phyloP scores from a whole-genome alignment of 1,140 invertebrate genomes.

The Ectropis grisescens region DNA sequence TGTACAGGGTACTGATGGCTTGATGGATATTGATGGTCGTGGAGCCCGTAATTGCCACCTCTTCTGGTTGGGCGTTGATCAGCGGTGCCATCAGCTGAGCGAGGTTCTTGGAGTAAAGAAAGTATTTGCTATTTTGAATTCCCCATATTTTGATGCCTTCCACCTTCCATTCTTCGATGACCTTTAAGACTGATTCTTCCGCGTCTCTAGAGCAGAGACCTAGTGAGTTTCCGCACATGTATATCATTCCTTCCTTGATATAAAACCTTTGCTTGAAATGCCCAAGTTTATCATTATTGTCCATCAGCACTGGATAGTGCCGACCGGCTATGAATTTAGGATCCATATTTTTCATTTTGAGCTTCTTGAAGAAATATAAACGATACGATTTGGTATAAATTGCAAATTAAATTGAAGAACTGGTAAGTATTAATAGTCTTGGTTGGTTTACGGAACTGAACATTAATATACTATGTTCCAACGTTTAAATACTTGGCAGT shows the following conservation, averaged over 20 bases:
- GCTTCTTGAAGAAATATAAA: too few relatives aligned
- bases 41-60: constrained; percentile 29
- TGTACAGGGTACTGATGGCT: constrained; percentile 44
- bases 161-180: constrained; percentile 37
- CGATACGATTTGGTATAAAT: too few relatives aligned
- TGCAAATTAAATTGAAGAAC: too few relatives aligned
- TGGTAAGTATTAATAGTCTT: too few relatives aligned
- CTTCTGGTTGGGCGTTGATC: constrained; percentile 31
- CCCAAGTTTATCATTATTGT: constrained; percentile 38
- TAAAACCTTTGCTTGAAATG: constrained; percentile 36
- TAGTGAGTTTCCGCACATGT: constrained; percentile 52
- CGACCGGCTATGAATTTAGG: constrained; percentile 24
- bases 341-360: too few relatives aligned
- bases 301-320: constrained; percentile 28
- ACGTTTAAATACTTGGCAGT: too few relatives aligned
- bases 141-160: constrained; percentile 44
- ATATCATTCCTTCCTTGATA: constrained; percentile 30
- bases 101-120: constrained; percentile 30
- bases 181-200: constrained; percentile 21
- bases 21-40: constrained; percentile 49
- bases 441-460: too few relatives aligned
- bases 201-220: constrained; percentile 43
- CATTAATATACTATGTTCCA: too few relatives aligned
- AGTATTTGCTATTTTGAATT: constrained; percentile 33
- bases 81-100: constrained; percentile 39